Percentiles rank a stretch among this genome's conserved stretches.
These are phyloP conservation scores for Lamellibrachia columna DNA, from an alignment of 2,888 invertebrate genomes.

Conservation along the genomic window DNA sequence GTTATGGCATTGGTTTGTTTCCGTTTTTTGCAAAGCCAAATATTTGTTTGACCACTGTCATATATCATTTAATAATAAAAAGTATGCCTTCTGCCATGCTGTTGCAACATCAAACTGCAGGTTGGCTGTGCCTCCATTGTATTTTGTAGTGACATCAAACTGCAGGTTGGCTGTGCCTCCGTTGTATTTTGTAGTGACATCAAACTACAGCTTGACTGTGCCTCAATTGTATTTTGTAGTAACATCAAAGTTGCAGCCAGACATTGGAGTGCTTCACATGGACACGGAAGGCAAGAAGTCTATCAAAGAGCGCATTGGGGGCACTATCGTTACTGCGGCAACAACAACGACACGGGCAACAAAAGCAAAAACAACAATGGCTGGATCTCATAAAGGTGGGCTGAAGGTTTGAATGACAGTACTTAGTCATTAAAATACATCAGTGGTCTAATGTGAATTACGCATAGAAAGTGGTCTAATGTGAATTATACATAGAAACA, in stretches of 20 bases:
- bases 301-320: background rate
- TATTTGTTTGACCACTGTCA: too few relatives aligned
- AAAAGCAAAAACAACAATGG: background rate
- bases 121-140: background rate
- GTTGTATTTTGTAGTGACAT: background rate
- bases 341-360: background rate
- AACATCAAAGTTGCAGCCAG: background rate
- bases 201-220: background rate
- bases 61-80: too few relatives aligned
- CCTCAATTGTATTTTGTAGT: background rate
- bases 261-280: background rate
- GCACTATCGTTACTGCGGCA: background rate
- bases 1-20: too few relatives aligned
- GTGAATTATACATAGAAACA: too few relatives aligned
- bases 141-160: background rate
- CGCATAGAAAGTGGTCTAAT: too few relatives aligned
- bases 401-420: too few relatives aligned
- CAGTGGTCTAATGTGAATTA: too few relatives aligned
- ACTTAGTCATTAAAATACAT: too few relatives aligned
- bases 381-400: slow-evolving; percentile 6
- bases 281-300: background rate
- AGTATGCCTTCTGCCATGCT: background rate
- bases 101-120: background rate
- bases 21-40: too few relatives aligned
- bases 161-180: background rate